Evolutionary conservation across 37 sponge, comb jelly and placozoan genomes (phyloP).

Genomic region (Haliclona indistincta): DNA sequence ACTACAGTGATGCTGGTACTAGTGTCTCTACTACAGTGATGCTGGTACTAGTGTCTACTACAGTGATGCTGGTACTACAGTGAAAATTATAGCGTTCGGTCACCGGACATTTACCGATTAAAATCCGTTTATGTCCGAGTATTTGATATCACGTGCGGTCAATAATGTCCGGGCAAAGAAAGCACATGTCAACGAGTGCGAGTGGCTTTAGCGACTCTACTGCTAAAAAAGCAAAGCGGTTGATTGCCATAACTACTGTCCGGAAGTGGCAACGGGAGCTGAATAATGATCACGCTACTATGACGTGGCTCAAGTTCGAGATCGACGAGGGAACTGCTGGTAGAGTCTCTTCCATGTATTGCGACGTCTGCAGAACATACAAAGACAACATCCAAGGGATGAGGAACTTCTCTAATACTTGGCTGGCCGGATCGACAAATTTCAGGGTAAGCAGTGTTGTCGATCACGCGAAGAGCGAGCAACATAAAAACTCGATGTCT

Average conservation of each 20-base stretch:
- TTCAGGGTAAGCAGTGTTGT: constrained; percentile 54
- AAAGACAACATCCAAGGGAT: constrained; percentile 28
- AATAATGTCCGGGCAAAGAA: no score
- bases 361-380: constrained; percentile 35
- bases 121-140: no score
- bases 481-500: constrained; percentile 48
- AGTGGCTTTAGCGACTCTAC: no score
- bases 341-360: constrained; percentile 34
- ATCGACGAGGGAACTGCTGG: constrained; percentile 18
- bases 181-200: no score
- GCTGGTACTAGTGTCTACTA: no score
- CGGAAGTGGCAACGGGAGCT: constrained; percentile 45
- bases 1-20: no score
- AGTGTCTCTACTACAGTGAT: no score
- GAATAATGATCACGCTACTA: constrained; percentile 20
- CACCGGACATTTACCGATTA: no score
- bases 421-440: constrained; percentile 65
- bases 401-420: constrained; percentile 50
- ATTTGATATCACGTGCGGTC: no score
- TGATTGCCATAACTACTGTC: constrained; percentile 33
- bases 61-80: no score
- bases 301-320: constrained; percentile 55
- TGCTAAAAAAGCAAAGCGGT: constrained; percentile 17
- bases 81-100: no score
- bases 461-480: constrained; percentile 55